phyloP scores from a whole-genome alignment of 2,797 vertebrate genomes.

The Thripadectes ignobilis region DNA sequence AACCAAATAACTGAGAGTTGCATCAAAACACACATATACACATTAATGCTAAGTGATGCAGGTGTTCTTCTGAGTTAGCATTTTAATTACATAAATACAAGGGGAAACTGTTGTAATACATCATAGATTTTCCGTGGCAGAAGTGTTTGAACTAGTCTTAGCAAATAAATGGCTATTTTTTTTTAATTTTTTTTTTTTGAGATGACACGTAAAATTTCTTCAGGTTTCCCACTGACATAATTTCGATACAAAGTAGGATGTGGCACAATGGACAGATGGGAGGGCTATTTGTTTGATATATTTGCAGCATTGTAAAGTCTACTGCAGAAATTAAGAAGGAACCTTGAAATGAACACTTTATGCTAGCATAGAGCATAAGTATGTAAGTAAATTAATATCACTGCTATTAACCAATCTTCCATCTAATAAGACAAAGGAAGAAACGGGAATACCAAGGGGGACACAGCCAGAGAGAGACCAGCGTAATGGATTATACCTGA shows the following conservation, averaged over 20 bases:
- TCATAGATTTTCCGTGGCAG: conserved; percentile 11
- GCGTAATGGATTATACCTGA: conserved; percentile 68
- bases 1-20: background rate
- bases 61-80: background rate
- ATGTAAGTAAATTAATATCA: background rate
- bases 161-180: conserved; percentile 39
- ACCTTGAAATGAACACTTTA: background rate
- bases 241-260: conserved; percentile 63
- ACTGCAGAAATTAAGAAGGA: conserved; percentile 10
- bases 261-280: conserved; percentile 38
- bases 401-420: conserved; percentile 10
- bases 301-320: conserved; percentile 57
- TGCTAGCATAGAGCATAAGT: background rate
- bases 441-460: background rate
- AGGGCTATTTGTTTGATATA: conserved; percentile 57
- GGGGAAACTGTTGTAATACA: background rate
- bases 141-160: conserved; percentile 12
- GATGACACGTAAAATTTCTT: conserved; percentile 51
- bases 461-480: background rate
- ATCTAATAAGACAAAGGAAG: background rate
- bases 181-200: background rate
- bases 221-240: conserved; percentile 21
- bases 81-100: background rate
- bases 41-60: background rate
- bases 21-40: background rate